Base-by-base conservation (phyloP, 1,140 invertebrate genomes). In the Dryas iulia region DNA sequence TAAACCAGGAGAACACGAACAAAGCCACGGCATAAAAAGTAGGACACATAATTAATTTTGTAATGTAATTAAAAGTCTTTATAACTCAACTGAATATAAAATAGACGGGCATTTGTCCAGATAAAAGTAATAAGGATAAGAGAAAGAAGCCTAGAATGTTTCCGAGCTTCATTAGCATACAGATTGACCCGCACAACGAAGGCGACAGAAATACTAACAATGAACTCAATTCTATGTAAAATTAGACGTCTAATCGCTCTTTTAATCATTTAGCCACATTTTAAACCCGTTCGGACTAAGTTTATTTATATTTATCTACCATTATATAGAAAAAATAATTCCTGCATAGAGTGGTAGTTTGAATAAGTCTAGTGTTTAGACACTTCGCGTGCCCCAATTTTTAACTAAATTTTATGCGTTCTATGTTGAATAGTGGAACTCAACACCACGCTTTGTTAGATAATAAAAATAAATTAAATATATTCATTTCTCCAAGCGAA, bases 81-180 rank as follows among this genome's bases (percentile, higher is more conserved):
- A 26, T 61, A 24, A 26, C 14, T 60, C 54, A 63, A 18, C 28
- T 33, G 18, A 52, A 65, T 65, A 39, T 65, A 59, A 70, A 70
- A 65, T 56, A 59, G 59, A 35, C 33, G 14, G 39, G 28, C 58
- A 59, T 69, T 58, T 64, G 60, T 52, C 39, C 54, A 69, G 67
- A 64, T 35, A 63, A 69, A 60, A 63, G 67, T 58, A 64, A 64
- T 69, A 59, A 64, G 35, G 60, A 64, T 53, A 63, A 69, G 60
- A 63, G 52, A 59, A 62, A 57, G 59, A 69, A 69, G 64, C 63
- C 53, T 58, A 71, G 69, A 35, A 64, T 28, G 67, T 56, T 63
- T 70, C 60, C 35, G 68, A 62, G 68, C 65, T 74, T 79, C 81
- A 89, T 89, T 87, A 84, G 67, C 86, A 86, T 89, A 85, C 78